Evolutionary conservation across 1,140 invertebrate genomes (phyloP).

Genomic region (Heliconius nattereri): DNA sequence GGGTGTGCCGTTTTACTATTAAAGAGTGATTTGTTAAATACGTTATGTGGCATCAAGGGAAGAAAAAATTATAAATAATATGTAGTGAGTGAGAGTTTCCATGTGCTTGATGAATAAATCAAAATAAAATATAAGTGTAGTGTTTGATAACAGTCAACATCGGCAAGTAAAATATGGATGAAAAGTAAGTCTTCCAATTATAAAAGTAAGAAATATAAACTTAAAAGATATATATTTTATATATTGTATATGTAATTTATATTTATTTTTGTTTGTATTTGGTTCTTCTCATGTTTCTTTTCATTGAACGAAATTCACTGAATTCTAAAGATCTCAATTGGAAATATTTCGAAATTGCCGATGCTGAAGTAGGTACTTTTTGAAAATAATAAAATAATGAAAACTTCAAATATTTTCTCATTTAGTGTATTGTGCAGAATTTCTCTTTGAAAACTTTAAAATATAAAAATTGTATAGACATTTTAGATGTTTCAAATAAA

Average conservation of each 20-base stretch:
- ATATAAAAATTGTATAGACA: neutral
- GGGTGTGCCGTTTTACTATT: conserved; percentile 24
- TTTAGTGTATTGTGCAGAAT: neutral
- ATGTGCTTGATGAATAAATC: neutral
- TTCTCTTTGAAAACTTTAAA: neutral
- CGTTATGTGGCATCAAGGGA: neutral
- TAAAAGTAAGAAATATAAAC: neutral
- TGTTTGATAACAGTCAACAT: neutral
- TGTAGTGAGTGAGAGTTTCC: neutral
- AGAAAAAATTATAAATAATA: neutral
- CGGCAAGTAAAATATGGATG: neutral
- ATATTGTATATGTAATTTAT: neutral
- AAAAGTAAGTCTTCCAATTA: conserved; percentile 8
- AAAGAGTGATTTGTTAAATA: conserved; percentile 7
- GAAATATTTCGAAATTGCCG: neutral
- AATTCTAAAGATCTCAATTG: neutral
- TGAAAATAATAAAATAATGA: conserved; percentile 4
- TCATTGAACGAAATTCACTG: neutral
- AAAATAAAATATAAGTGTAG: neutral
- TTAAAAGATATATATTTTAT: neutral
- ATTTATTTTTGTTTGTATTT: conserved; percentile 3
- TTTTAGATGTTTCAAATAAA: neutral
- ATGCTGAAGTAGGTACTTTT: neutral
- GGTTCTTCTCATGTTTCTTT: neutral
- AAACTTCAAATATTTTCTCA: neutral